Evolutionary conservation across 2,888 invertebrate genomes (phyloP).

Genomic region (Rhorus exstirpatorius): DNA sequence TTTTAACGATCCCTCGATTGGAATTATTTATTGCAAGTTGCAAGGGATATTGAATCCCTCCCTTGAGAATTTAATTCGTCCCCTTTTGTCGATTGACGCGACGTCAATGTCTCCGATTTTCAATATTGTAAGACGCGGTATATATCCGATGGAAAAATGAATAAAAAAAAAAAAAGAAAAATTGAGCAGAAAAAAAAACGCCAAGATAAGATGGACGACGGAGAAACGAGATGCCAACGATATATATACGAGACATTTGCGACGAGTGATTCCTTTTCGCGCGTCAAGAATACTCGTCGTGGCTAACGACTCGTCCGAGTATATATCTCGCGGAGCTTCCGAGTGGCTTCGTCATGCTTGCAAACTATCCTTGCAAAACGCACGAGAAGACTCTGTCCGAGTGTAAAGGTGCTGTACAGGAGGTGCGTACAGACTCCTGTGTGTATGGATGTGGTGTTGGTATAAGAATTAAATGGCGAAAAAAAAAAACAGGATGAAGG

Average conservation of each 20-base stretch:
- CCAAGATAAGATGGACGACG: constrained; percentile 33
- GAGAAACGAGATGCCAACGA: constrained; percentile 29
- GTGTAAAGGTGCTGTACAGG: constrained; percentile 14
- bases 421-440: constrained; percentile 1
- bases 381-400: constrained; percentile 29
- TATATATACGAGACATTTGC: constrained; percentile 46
- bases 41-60: no score
- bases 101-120: background rate
- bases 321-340: constrained; percentile 69
- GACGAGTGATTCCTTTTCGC: constrained; percentile 20
- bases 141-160: constrained; percentile 6
- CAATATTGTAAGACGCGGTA: background rate
- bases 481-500: constrained; percentile 4
- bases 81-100: constrained; percentile 5
- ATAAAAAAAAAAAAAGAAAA: no score
- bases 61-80: constrained; percentile 1
- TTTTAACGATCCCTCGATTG: no score
- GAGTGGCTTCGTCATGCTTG: constrained; percentile 82
- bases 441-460: background rate
- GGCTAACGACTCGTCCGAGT: constrained; percentile 77
- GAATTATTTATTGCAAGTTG: no score
- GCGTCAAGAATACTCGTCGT: constrained; percentile 76
- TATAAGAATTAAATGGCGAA: background rate
- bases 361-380: constrained; percentile 79
- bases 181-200: constrained; percentile 1